These are phyloP conservation scores for Copsychus sechellarum DNA, from an alignment of 2,113 vertebrate genomes.

Conservation along the genomic window DNA sequence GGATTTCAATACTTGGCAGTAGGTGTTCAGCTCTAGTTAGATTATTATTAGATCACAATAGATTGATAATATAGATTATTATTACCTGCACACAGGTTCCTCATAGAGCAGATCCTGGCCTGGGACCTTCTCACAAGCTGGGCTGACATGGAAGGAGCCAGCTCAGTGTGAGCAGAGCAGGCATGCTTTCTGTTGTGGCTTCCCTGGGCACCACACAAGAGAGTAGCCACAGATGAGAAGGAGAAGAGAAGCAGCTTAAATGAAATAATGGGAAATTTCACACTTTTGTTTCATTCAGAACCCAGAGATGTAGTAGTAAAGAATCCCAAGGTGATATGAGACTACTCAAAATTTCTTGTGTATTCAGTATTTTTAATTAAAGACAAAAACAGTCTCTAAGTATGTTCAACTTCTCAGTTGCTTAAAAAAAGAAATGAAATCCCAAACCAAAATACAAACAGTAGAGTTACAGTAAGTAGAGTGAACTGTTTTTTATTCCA, in stretches of 20 bases:
- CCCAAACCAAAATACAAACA: not conserved
- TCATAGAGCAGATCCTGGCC: not conserved
- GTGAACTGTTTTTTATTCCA: not conserved
- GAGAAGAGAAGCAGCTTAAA: not conserved
- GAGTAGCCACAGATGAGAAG: not conserved
- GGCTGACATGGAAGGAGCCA: not conserved
- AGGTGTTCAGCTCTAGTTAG: not conserved
- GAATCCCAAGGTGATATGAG: not conserved
- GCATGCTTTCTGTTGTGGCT: fast-evolving
- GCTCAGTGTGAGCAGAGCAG: not conserved
- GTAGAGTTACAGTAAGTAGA: not conserved
- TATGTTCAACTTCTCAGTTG: not conserved
- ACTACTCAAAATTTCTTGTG: not conserved
- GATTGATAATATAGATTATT: too few relatives aligned
- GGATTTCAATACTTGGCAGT: not conserved
- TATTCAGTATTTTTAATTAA: not conserved
- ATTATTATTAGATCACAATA: too few relatives aligned
- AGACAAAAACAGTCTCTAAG: not conserved
- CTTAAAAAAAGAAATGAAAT: not conserved
- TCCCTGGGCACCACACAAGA: not conserved
- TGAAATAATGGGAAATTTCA: not conserved
- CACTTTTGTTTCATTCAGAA: not conserved
- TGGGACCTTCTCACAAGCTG: not conserved
- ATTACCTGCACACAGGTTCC: fast-evolving
- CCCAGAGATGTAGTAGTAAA: not conserved